Conservation (phyloP, 2,113 vertebrate genomes). For the Murina feae region DNA sequence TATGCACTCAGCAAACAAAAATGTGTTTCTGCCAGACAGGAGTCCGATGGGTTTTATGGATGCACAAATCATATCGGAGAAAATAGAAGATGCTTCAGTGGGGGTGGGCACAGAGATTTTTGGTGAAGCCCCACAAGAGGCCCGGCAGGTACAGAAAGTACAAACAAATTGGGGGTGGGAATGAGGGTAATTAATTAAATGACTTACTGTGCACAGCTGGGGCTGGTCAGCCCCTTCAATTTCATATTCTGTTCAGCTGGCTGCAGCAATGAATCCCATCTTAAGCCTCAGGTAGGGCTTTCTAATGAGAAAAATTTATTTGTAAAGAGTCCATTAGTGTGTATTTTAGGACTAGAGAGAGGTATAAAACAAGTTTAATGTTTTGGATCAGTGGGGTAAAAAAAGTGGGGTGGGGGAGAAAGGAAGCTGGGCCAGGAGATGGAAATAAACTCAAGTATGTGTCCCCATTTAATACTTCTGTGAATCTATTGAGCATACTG, state of each 20-base stretch:
- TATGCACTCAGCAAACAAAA: background rate
- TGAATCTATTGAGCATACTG: background rate
- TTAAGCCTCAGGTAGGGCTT: background rate
- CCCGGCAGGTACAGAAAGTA: background rate
- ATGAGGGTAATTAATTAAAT: background rate
- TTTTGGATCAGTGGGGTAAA: background rate
- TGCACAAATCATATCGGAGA: background rate
- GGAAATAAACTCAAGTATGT: background rate
- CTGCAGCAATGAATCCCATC: background rate
- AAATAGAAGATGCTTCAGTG: background rate
- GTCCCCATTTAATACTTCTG: background rate
- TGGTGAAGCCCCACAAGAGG: no score
- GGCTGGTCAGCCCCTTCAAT: background rate
- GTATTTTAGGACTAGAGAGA: background rate
- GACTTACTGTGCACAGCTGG: background rate
- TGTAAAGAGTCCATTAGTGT: background rate
- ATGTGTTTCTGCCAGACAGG: background rate
- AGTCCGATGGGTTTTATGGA: background rate
- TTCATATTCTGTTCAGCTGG: background rate
- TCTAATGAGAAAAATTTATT: constrained; percentile 11
- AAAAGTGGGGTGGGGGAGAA: background rate
- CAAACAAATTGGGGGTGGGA: background rate
- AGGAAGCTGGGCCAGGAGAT: background rate
- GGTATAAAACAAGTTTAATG: background rate
- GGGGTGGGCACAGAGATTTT: background rate